Evolutionary conservation across 2,888 invertebrate genomes (phyloP).

Genomic region (Drosophila neonasuta): DNA sequence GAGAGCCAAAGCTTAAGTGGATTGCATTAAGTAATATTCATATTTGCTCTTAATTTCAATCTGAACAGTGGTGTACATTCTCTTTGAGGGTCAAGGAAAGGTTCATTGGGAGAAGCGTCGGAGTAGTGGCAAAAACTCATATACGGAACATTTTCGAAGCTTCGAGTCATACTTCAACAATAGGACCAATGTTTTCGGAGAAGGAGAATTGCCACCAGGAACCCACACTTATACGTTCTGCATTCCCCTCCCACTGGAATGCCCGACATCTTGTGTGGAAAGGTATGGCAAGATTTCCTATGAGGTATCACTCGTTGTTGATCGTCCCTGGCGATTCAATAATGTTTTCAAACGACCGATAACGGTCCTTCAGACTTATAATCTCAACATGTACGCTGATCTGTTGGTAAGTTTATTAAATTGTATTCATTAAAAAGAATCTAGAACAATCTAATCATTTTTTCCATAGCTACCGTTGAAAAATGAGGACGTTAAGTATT

Average conservation of each 20-base stretch:
- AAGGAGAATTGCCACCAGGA: constrained; percentile 54
- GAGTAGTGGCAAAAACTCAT: constrained; percentile 40
- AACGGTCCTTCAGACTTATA: constrained; percentile 89
- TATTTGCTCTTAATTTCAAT: background rate
- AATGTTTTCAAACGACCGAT: constrained; percentile 82
- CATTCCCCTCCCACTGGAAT: constrained; percentile 83
- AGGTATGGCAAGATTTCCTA: constrained; percentile 89
- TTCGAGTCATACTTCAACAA: constrained; percentile 53
- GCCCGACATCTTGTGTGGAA: constrained; percentile 90
- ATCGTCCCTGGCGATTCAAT: constrained; percentile 89
- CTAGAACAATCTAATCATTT: background rate
- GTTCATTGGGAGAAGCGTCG: constrained; percentile 63
- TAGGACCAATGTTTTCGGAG: constrained; percentile 46
- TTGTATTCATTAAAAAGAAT: background rate
- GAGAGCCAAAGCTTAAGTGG: background rate
- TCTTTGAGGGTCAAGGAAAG: constrained; percentile 65
- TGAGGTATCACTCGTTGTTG: constrained; percentile 88
- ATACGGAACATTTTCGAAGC: constrained; percentile 48
- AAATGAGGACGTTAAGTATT: constrained; percentile 56
- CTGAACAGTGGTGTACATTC: constrained; percentile 53
- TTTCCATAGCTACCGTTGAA: constrained; percentile 42
- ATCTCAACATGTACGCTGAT: constrained; percentile 88
- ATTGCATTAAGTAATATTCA: background rate
- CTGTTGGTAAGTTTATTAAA: constrained; percentile 83
- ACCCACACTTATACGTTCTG: constrained; percentile 87